phyloP scores from a whole-genome alignment of 2,113 vertebrate genomes.

The Psammodynastes pulverulentus region DNA sequence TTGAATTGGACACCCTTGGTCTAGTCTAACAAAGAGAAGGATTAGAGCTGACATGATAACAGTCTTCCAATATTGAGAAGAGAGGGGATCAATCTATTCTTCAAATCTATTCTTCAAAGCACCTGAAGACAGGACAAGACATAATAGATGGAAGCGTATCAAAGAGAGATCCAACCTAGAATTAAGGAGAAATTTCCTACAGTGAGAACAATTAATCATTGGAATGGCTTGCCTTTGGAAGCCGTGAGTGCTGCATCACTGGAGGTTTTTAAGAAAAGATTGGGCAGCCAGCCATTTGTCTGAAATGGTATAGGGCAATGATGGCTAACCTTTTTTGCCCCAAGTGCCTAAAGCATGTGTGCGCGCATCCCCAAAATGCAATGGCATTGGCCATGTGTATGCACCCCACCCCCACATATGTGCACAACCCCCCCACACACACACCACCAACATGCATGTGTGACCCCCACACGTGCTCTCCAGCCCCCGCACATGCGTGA shows the following conservation, averaged over 20 bases:
- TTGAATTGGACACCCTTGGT: too few species aligned
- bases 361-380: too few species aligned
- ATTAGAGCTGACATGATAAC: not conserved
- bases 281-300: not conserved
- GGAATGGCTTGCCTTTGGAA: not conserved
- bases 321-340: too few species aligned
- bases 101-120: not conserved
- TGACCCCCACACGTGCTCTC: too few species aligned
- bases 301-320: not conserved
- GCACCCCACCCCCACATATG: too few species aligned
- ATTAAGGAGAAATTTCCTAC: not conserved
- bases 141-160: not conserved
- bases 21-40: too few species aligned
- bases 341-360: too few species aligned
- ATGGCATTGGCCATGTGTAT: too few species aligned
- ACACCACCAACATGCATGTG: too few species aligned
- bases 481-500: too few species aligned
- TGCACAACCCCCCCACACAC: too few species aligned
- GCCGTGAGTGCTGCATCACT: not conserved
- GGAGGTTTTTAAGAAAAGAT: not conserved
- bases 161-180: not conserved
- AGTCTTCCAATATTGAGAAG: not conserved
- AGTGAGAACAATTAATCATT: not conserved
- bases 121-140: not conserved
- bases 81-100: not conserved